phyloP scores from a whole-genome alignment of 1,140 invertebrate species.

The Caenorhabditis remanei region DNA sequence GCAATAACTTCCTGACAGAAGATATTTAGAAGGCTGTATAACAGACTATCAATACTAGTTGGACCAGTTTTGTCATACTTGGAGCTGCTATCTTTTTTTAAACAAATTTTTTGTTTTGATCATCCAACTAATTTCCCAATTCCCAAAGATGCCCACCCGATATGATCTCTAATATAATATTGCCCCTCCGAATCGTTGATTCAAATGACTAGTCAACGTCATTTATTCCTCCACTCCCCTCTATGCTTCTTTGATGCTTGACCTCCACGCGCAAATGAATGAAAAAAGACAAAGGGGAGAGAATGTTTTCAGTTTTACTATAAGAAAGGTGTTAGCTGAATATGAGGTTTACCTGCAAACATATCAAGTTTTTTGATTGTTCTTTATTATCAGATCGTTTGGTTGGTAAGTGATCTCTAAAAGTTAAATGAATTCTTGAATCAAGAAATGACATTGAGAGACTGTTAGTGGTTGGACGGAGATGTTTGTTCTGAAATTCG shows the following conservation, averaged over 20 bases:
- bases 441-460: too few species aligned
- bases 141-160: too few species aligned
- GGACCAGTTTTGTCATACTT: too few species aligned
- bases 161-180: conserved; percentile 8
- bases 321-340: neutral
- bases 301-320: conserved; percentile 3
- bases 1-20: too few species aligned
- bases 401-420: conserved; percentile 7
- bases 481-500: too few species aligned
- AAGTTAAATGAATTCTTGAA: neutral
- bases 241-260: conserved; percentile 24
- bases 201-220: neutral
- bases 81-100: too few species aligned
- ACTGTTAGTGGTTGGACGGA: too few species aligned
- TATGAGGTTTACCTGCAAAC: neutral
- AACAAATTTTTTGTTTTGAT: too few species aligned
- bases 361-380: conserved; percentile 7
- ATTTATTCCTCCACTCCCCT: neutral
- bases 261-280: neutral
- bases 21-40: too few species aligned
- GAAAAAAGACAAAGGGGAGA: neutral
- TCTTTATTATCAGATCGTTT: neutral
- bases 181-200: neutral
- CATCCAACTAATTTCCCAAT: too few species aligned
- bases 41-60: too few species aligned